These are phyloP conservation scores for Hymenopus coronatus DNA, from an alignment of 2,888 invertebrate genomes.

Conservation along the genomic window DNA sequence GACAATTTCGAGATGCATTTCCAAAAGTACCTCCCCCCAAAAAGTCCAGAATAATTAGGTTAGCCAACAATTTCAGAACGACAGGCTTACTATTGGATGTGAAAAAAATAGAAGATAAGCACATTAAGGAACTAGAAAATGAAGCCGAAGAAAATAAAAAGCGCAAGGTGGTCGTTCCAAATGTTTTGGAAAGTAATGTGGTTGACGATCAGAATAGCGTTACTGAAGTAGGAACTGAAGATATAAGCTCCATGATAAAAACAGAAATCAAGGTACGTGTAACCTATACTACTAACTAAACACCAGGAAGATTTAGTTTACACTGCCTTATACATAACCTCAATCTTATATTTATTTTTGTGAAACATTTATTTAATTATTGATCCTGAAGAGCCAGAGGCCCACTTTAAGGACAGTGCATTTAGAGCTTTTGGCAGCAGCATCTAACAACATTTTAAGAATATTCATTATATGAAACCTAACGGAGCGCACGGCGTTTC, in stretches of 20 bases:
- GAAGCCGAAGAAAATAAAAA: background rate
- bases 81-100: background rate
- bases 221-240: background rate
- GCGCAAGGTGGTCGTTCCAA: background rate
- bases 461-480: too few species aligned
- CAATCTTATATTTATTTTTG: too few species aligned
- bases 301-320: too few species aligned
- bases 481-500: too few species aligned
- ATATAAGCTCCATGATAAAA: background rate
- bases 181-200: background rate
- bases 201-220: background rate
- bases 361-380: too few species aligned
- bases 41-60: background rate
- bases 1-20: background rate
- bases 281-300: too few species aligned
- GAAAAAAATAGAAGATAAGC: background rate
- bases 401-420: too few species aligned
- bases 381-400: too few species aligned
- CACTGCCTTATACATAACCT: too few species aligned
- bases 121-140: background rate
- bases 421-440: too few species aligned
- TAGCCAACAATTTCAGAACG: background rate
- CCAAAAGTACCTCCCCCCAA: background rate
- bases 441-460: too few species aligned
- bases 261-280: background rate